Evolutionary conservation across 2,888 invertebrate genomes (phyloP).

Genomic region (Synanthedon andrenaeformis): DNA sequence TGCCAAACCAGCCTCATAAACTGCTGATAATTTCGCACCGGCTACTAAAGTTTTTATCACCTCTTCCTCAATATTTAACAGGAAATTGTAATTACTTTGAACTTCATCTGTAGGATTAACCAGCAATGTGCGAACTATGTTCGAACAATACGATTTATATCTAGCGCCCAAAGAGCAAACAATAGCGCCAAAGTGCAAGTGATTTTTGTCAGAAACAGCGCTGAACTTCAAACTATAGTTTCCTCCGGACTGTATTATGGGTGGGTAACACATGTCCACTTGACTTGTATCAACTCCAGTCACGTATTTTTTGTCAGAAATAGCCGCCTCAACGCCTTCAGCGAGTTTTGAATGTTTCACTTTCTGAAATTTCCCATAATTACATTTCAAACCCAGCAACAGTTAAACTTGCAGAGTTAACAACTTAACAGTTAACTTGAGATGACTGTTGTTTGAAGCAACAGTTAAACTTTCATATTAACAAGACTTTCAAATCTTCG

Average conservation of each 20-base stretch:
- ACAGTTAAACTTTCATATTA: too few species aligned
- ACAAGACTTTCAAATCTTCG: too few species aligned
- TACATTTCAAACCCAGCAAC: too few species aligned
- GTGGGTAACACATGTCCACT: slow-evolving; percentile 97
- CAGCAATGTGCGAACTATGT: slow-evolving; percentile 94
- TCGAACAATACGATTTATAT: slow-evolving; percentile 98
- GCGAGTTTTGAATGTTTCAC: slow-evolving; percentile 95
- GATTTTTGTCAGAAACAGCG: slow-evolving; percentile 92
- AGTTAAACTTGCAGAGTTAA: too few species aligned
- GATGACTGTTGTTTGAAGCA: too few species aligned
- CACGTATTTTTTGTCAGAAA: slow-evolving; percentile 96
- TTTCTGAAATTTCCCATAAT: slow-evolving; percentile 74
- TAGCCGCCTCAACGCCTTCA: slow-evolving; percentile 93
- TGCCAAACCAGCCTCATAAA: slow-evolving; percentile 86
- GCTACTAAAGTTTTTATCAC: slow-evolving; percentile 86
- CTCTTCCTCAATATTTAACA: slow-evolving; percentile 90
- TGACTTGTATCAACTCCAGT: slow-evolving; percentile 88
- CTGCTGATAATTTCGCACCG: slow-evolving; percentile 84
- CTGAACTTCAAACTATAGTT: slow-evolving; percentile 97
- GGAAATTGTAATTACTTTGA: slow-evolving; percentile 91
- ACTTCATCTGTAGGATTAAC: slow-evolving; percentile 89
- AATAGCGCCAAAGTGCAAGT: slow-evolving; percentile 95
- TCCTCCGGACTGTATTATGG: slow-evolving; percentile 99
- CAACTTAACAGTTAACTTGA: too few species aligned
- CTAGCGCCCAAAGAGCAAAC: slow-evolving; percentile 95